A percentile compares a stretch with the other conserved stretches of the same genome.
These are phyloP conservation scores for Augochlorella aurata DNA, from an alignment of 2,888 invertebrate species.

Conservation along the genomic window DNA sequence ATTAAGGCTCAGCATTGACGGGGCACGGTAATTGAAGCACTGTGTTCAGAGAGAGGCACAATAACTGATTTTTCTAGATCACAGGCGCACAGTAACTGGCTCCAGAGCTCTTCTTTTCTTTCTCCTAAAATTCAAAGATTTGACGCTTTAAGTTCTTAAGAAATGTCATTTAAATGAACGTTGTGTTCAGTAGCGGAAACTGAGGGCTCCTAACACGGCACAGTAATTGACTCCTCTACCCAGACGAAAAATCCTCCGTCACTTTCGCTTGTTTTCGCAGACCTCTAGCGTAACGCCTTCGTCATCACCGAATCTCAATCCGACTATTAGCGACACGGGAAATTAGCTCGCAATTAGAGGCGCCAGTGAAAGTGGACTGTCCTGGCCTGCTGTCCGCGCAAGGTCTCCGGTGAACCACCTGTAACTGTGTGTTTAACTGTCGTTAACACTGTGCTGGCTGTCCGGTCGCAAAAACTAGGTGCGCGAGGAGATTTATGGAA, in stretches of 20 bases:
- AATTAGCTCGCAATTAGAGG: neutral
- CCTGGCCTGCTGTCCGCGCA: neutral
- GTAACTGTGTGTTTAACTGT: slow-evolving; percentile 9
- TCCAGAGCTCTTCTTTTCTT: too few relatives aligned
- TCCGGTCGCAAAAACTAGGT: neutral
- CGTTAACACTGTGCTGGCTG: neutral
- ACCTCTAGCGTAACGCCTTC: neutral
- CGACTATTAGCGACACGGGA: neutral
- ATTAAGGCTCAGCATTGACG: too few relatives aligned
- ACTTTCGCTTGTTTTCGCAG: slow-evolving; percentile 48
- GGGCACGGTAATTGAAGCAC: too few relatives aligned
- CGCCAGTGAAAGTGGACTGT: slow-evolving; percentile 9
- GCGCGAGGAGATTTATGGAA: neutral
- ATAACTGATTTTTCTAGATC: too few relatives aligned
- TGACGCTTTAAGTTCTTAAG: too few relatives aligned
- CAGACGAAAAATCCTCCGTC: neutral
- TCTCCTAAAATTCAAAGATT: too few relatives aligned
- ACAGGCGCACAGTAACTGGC: too few relatives aligned
- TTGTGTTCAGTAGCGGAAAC: too few relatives aligned
- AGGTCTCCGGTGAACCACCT: slow-evolving; percentile 5
- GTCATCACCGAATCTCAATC: neutral
- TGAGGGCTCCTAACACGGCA: too few relatives aligned
- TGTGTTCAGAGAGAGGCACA: too few relatives aligned
- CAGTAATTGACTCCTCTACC: too few relatives aligned
- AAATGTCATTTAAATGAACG: too few relatives aligned